Evolutionary conservation across 2,113 vertebrate species (phyloP).

Genomic region (Actenoides hombroni): DNA sequence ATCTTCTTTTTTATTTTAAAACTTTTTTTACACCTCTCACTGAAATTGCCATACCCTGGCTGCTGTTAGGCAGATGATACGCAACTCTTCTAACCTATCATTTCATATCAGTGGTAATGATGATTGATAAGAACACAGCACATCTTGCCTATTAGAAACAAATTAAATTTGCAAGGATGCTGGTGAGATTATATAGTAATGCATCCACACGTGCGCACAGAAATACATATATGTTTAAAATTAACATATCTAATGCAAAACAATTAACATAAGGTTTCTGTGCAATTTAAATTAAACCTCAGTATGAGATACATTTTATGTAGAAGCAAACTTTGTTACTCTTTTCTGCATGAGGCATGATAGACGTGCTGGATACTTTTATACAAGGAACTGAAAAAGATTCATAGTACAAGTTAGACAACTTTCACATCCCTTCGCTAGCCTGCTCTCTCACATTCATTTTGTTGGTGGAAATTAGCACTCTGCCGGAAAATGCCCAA

Average conservation of each 20-base stretch:
- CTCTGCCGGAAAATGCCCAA: not conserved
- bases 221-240: not conserved
- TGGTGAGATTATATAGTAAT: not conserved
- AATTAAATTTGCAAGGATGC: slow-evolving; percentile 11
- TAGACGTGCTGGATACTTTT: not conserved
- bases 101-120: not conserved
- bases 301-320: not conserved
- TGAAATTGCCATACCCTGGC: not conserved
- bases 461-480: not conserved
- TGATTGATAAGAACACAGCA: slow-evolving; percentile 5
- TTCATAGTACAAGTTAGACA: not conserved
- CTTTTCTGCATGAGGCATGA: not conserved
- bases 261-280: not conserved
- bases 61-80: not conserved
- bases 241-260: not conserved
- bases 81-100: slow-evolving; percentile 1
- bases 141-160: not conserved
- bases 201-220: not conserved
- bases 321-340: not conserved
- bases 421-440: not conserved
- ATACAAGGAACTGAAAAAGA: not conserved
- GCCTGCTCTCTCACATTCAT: not conserved
- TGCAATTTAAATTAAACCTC: not conserved
- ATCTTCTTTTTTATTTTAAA: slow-evolving; percentile 36
- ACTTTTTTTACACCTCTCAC: slow-evolving; percentile 5